Percentiles rank a stretch among this genome's conserved stretches.
Conservation (phyloP, 37 sponge, comb jelly and placozoan species). For the Dysidea cf. avara region DNA sequence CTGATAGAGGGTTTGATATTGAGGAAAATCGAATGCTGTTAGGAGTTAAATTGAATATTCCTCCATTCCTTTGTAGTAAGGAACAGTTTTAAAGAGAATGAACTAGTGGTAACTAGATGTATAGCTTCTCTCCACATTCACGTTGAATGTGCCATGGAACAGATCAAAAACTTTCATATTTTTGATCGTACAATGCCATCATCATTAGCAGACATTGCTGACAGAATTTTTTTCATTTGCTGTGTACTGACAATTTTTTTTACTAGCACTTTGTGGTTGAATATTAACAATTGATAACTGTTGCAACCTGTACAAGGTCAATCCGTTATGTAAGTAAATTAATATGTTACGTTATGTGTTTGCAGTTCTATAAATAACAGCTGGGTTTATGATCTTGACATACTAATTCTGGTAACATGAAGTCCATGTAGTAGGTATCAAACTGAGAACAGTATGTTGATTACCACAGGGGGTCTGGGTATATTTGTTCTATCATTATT, state of each 20-base stretch:
- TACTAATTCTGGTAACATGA: slow-evolving; percentile 35
- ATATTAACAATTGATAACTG: background rate
- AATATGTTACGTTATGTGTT: background rate
- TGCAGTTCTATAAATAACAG: slow-evolving; percentile 5
- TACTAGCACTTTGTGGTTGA: background rate
- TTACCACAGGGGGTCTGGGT: slow-evolving; percentile 20
- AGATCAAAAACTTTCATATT: slow-evolving; percentile 44
- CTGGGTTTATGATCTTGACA: slow-evolving; percentile 20
- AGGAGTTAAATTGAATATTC: slow-evolving; percentile 58
- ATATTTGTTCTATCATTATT: slow-evolving; percentile 35
- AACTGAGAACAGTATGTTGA: slow-evolving; percentile 8
- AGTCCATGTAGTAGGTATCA: slow-evolving; percentile 20
- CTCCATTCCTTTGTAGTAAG: slow-evolving; percentile 53
- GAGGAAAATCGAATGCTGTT: slow-evolving; percentile 41
- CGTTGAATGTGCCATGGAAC: slow-evolving; percentile 33
- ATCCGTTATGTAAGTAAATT: too few species aligned
- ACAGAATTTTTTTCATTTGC: slow-evolving; percentile 63
- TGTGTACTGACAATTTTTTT: slow-evolving; percentile 27
- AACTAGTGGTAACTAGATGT: slow-evolving; percentile 34
- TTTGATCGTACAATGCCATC: slow-evolving; percentile 44
- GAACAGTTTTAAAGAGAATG: slow-evolving; percentile 18
- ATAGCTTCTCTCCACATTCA: slow-evolving; percentile 60
- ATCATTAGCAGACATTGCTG: slow-evolving; percentile 27
- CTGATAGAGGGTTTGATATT: slow-evolving; percentile 69
- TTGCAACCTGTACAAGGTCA: too few species aligned